These are phyloP conservation scores for Todiramphus saurophagus DNA, from an alignment of 2,113 vertebrate species.

Conservation along the genomic window DNA sequence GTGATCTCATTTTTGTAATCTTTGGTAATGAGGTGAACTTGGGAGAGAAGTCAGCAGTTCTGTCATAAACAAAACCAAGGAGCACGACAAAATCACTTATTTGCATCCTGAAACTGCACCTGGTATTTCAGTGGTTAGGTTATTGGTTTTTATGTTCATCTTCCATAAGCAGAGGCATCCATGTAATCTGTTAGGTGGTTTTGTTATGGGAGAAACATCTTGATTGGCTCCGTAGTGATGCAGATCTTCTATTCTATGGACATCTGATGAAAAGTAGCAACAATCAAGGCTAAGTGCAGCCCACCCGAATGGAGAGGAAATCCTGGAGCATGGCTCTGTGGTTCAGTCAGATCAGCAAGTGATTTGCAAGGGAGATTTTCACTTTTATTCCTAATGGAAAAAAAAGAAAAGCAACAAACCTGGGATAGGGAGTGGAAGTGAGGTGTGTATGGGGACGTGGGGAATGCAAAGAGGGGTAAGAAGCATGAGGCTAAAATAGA, in stretches of 20 bases:
- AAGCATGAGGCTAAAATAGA: neutral
- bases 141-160: neutral
- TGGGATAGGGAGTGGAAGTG: neutral
- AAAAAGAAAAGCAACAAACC: neutral
- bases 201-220: neutral
- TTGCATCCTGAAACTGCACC: neutral
- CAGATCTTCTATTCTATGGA: neutral
- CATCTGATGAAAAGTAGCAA: neutral
- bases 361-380: neutral
- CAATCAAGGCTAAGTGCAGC: neutral
- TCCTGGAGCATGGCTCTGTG: neutral
- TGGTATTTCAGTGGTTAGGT: neutral
- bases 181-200: neutral
- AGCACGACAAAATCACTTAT: neutral
- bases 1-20: neutral
- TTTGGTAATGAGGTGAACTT: slow-evolving; percentile 1
- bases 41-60: neutral
- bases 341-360: neutral
- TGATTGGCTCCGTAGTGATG: neutral
- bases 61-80: neutral
- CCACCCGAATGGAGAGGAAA: neutral
- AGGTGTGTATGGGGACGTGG: neutral
- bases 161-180: neutral
- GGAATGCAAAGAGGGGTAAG: neutral
- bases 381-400: neutral